A percentile compares a stretch with the other conserved stretches of the same genome.
Conservation (phyloP, 2,888 invertebrate genomes). For the Ptilodon capucinus region DNA sequence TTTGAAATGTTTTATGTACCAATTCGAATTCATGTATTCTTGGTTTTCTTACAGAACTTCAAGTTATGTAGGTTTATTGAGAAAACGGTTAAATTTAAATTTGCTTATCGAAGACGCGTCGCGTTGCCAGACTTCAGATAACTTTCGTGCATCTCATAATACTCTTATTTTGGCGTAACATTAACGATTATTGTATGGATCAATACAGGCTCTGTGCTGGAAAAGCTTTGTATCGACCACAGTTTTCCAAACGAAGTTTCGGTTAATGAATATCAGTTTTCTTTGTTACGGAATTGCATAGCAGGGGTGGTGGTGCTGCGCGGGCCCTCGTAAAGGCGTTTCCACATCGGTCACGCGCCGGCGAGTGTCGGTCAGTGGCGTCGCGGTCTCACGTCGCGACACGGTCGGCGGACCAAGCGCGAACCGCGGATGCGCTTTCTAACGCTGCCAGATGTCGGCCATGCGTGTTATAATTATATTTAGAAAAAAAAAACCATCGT, state of each 20-base stretch:
- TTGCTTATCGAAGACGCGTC: no score
- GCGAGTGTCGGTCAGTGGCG: conserved; percentile 73
- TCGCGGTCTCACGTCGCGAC: conserved; percentile 54
- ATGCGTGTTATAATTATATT: conserved; percentile 35
- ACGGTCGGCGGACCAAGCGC: conserved; percentile 65
- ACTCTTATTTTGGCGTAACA: no score
- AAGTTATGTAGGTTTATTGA: no score
- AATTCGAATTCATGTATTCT: conserved; percentile 7
- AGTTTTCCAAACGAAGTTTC: no score
- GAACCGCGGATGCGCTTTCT: conserved; percentile 71
- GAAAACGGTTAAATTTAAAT: no score
- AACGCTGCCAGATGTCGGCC: conserved; percentile 46
- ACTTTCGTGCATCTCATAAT: no score
- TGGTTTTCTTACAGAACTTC: no score
- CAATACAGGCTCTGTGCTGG: no score
- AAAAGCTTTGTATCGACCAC: no score
- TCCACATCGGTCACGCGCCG: conserved; percentile 57
- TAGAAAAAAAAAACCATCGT: conserved; percentile 18
- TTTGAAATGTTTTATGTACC: conserved; percentile 9
- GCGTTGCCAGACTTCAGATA: no score
- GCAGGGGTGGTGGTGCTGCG: conserved; percentile 12
- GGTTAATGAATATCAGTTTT: conserved; percentile 4
- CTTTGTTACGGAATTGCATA: conserved; percentile 9
- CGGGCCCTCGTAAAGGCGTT: conserved; percentile 41
- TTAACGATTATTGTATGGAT: no score